Evolutionary conservation across 2,797 vertebrate genomes (phyloP).

Genomic region (Carduelis carduelis): DNA sequence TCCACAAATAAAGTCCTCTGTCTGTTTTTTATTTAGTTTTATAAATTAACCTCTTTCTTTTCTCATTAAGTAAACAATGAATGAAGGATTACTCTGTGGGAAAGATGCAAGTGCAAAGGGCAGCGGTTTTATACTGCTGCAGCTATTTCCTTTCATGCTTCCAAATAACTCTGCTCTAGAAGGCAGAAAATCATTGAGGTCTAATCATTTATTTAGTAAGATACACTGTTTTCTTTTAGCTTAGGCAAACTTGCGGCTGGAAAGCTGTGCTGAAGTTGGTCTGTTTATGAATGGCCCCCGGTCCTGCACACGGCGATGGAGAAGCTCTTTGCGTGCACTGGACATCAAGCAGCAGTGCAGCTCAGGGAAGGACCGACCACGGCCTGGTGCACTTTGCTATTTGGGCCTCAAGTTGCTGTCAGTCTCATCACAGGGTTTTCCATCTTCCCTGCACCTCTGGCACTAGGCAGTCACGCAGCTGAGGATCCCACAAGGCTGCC

Average conservation of each 20-base stretch:
- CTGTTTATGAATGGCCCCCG: background rate
- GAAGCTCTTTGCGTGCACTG: background rate
- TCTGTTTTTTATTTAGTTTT: conserved; percentile 44
- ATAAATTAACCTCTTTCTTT: conserved; percentile 66
- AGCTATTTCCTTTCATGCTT: conserved; percentile 47
- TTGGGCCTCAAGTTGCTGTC: background rate
- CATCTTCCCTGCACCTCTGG: background rate
- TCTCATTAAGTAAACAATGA: conserved; percentile 62
- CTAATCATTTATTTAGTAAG: conserved; percentile 66
- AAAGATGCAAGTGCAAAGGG: conserved; percentile 51
- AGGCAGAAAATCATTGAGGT: conserved; percentile 64
- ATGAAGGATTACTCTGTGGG: conserved; percentile 54
- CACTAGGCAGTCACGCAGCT: background rate
- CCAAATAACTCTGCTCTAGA: conserved; percentile 51
- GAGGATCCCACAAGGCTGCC: background rate
- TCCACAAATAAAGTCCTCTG: conserved; percentile 55
- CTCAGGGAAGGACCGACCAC: background rate
- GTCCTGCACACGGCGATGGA: background rate
- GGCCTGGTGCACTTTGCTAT: background rate
- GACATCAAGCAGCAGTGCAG: background rate
- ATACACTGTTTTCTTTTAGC: conserved; percentile 42
- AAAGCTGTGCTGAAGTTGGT: conserved; percentile 27
- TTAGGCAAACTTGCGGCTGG: conserved; percentile 44
- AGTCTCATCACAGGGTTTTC: background rate
- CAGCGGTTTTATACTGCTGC: conserved; percentile 53